Conservation (phyloP, 1,140 invertebrate genomes). For the Geopemphigus sp. region DNA sequence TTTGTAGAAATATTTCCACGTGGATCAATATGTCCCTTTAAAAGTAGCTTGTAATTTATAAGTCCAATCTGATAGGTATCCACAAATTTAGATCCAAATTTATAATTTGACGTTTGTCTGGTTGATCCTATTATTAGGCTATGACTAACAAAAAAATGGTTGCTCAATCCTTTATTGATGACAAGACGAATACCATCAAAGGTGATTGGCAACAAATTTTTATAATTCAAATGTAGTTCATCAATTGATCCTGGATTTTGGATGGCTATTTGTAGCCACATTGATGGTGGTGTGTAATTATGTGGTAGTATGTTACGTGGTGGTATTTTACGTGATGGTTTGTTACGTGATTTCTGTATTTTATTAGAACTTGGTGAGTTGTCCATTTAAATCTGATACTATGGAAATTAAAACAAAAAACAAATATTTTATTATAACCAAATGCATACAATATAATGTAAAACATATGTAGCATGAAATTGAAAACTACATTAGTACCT, state of each 20-base stretch:
- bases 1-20: slow-evolving; percentile 95
- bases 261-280: slow-evolving; percentile 50
- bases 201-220: slow-evolving; percentile 79
- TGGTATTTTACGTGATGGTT: no score
- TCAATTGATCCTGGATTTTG: slow-evolving; percentile 91
- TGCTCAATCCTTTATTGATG: slow-evolving; percentile 95
- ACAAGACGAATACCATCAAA: slow-evolving; percentile 97
- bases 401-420: no score
- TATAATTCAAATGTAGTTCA: slow-evolving; percentile 85
- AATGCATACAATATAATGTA: no score
- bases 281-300: slow-evolving; percentile 51
- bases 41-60: slow-evolving; percentile 86
- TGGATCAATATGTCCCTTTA: slow-evolving; percentile 95
- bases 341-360: no score
- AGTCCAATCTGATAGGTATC: slow-evolving; percentile 80
- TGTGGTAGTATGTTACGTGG: slow-evolving; percentile 55
- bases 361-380: slow-evolving; percentile 63
- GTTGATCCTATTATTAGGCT: slow-evolving; percentile 84
- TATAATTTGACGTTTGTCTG: slow-evolving; percentile 72
- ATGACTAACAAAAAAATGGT: slow-evolving; percentile 97
- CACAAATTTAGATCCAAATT: slow-evolving; percentile 96
- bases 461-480: no score
- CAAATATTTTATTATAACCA: no score
- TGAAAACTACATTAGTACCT: no score
- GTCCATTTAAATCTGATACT: neutral